Conservation (phyloP, 2,888 invertebrate genomes). For the Heteromurus nitidus region DNA sequence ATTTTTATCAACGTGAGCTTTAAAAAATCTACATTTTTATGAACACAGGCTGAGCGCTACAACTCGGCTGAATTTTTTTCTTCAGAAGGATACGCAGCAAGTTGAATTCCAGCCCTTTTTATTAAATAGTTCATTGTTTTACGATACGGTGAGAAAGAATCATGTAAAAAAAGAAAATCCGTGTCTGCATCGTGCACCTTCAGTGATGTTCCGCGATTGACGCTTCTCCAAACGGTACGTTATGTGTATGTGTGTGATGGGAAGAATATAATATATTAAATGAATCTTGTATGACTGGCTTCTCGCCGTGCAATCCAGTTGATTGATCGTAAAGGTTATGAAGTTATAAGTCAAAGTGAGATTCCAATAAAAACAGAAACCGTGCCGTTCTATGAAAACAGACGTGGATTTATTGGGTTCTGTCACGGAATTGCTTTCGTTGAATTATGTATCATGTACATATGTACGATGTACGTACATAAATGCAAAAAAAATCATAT, state of each 20-base stretch:
- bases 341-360: conserved; percentile 60
- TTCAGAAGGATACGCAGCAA: background rate
- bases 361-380: conserved; percentile 59
- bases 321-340: conserved; percentile 64
- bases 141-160: background rate
- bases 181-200: background rate
- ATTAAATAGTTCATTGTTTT: conserved; percentile 20
- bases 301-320: conserved; percentile 58
- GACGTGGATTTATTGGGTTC: conserved; percentile 62
- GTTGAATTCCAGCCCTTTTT: conserved; percentile 16
- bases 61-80: background rate
- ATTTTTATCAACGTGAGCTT: conserved; percentile 9
- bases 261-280: conserved; percentile 12
- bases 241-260: conserved; percentile 24
- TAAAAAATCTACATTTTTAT: too few relatives aligned
- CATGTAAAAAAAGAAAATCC: background rate
- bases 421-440: conserved; percentile 56
- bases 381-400: conserved; percentile 59
- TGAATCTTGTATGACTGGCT: conserved; percentile 45
- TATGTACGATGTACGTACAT: too few relatives aligned
- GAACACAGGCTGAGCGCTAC: too few relatives aligned
- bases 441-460: conserved; percentile 59
- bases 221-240: too few relatives aligned
- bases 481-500: background rate
- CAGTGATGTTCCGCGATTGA: too few relatives aligned